Evolutionary conservation across 30 jellyfish, hydroid and myxozoan species (phyloP), one percentile per base, ranked within the genome.

Genomic region (Pseudorhiza aurosa): DNA sequence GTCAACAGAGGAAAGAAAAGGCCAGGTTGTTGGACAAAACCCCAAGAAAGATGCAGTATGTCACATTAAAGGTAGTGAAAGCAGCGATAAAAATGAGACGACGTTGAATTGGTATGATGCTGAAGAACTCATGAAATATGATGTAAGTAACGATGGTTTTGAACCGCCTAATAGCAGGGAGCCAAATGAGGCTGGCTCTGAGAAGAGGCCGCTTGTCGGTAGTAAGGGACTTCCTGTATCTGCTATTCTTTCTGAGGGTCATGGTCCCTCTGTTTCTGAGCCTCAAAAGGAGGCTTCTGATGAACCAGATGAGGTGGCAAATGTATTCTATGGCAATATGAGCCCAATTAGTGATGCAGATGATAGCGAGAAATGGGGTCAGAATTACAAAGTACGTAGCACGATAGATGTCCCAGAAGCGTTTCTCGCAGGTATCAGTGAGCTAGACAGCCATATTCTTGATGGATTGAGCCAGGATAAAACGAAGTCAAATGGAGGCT

Each of bases 61-160:
- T n/a, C n/a, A n/a, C n/a, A n/a, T n/a, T n/a, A n/a, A n/a, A n/a
- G n/a, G n/a, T 2, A 46, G 60, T 3, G 18, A 46, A 12, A 26
- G 27, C 21, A 19, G 35, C 36, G 62, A 8, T 3, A 47, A 47
- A 3, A 26, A 15, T 15, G 67, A 22, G 25, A 7, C 58, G 7
- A 2, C 77, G 17, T 6, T 64, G 33, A 31, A 64, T 35, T 64
- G 77, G 77, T 64, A 64, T 35, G 77, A 64, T 64, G 55, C 59
- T 0, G 77, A 64, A 35, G 77, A 64, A n/a, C 17, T 64, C 19
- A 64, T 35, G 36, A 64, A 64, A 18, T 64, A 19, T 33, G 77
- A 17, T 15, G 59, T 64, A 8, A 33, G 55, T 29, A 33, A 64
- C 18, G 77, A 64, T 35, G 59, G 39, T 2, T 1, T 29, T 2